Base-by-base conservation (phyloP, 2,113 vertebrate species). In the Sinocyclocheilus maitianheensis region DNA sequence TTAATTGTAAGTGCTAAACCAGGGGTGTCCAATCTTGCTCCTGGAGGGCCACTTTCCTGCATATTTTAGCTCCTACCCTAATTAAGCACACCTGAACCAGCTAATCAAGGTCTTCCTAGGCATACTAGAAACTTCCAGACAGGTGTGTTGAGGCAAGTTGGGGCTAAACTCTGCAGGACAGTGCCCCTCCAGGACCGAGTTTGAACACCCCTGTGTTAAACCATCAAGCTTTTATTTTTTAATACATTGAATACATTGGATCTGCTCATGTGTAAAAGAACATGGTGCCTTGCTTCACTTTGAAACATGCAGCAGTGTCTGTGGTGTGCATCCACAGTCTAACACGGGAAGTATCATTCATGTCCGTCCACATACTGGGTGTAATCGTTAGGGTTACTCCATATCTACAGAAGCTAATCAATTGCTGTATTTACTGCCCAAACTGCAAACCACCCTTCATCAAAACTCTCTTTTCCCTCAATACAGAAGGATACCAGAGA, bases 401-500 rank as follows among this genome's bases (percentile, higher is more conserved):
- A 46, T 1, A 14, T 40, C 10, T 79, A n/a, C 4, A 0, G 10
- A 80, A 80, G 43, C 7, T 4, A 63, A 63, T 63, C 24, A 43
- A 80, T 80, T 80, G 34, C 58, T 43, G 55, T 63, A 63, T 46
- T 40, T 63, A 26, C 40, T 80, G 77, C 16, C 22, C 58, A 46
- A 24, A 63, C 77, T 10, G 40, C 58, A 80, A 80, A 43, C 58
- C 22, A n/a, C 11, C 55, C 30, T 62, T n/a, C 34, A 62, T 22
- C 20, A 62, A 40, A 80, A 34, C 53, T 22, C 77, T 14, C 34
- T 16, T 16, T 20, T n/a, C 6, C 48, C 48, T 77, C 51, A 78
- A 22, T 37, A 20, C 51, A 77, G 51, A n/a, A 5, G 2, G 14
- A 55, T 22, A 58, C 5, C 34, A 11, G 20, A 79, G 55, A 62